Conservation (phyloP, 2,113 vertebrate species). For the Mobula hypostoma region DNA sequence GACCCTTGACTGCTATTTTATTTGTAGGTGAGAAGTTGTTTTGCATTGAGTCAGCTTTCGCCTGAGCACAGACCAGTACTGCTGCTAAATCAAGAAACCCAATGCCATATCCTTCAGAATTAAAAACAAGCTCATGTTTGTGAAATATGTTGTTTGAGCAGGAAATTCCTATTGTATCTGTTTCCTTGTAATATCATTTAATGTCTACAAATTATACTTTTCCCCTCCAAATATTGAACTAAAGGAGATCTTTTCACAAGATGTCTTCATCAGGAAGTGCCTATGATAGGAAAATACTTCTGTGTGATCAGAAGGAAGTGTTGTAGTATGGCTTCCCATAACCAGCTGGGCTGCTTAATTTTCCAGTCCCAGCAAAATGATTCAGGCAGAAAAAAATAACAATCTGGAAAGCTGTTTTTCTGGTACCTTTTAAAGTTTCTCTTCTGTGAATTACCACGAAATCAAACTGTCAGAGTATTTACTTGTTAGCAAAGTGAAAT, state of each 20-base stretch:
- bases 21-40: neutral
- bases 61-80: neutral
- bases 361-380: neutral
- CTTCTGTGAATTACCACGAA: neutral
- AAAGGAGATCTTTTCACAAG: neutral
- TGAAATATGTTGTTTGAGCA: neutral
- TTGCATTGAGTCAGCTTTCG: neutral
- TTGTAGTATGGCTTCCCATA: neutral
- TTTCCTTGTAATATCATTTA: neutral
- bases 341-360: neutral
- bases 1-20: neutral
- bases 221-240: neutral
- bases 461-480: neutral
- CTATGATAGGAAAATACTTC: neutral
- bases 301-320: neutral
- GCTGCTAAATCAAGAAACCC: neutral
- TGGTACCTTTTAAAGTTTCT: neutral
- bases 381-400: neutral
- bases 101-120: neutral
- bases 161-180: neutral
- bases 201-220: neutral
- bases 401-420: no score
- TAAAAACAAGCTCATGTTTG: neutral
- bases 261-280: constrained; percentile 9
- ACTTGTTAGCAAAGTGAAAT: neutral